A percentile compares a stretch with the other conserved stretches of the same genome.
These are phyloP conservation scores for Struthio camelus DNA, from an alignment of 2,113 vertebrate genomes.

Conservation along the genomic window DNA sequence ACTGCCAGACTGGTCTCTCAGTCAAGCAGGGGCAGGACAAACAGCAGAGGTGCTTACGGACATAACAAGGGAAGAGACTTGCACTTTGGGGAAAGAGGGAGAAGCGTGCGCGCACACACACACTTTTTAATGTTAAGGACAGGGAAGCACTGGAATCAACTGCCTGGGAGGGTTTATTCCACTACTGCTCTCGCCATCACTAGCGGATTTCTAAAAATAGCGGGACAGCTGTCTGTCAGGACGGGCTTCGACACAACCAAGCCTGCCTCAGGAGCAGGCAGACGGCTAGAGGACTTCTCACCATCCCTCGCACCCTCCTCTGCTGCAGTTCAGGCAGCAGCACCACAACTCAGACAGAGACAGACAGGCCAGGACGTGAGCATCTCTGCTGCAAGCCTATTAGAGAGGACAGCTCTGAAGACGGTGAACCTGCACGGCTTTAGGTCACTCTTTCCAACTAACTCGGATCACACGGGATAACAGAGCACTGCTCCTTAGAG, in stretches of 20 bases:
- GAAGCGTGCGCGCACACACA: not conserved
- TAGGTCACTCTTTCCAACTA: not conserved
- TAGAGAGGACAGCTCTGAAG: not conserved
- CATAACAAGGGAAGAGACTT: not conserved
- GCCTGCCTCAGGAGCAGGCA: not conserved
- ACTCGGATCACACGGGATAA: not conserved
- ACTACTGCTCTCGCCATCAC: not conserved
- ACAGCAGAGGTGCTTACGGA: not conserved
- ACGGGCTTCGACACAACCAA: not conserved
- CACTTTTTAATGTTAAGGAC: not conserved
- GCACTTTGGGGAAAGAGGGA: not conserved
- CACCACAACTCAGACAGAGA: not conserved
- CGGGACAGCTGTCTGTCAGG: not conserved
- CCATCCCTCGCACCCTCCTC: not conserved
- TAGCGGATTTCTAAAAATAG: conserved; percentile 1
- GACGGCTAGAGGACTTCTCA: not conserved
- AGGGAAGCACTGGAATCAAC: not conserved
- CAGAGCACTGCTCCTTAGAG: not conserved
- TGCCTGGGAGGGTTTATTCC: not conserved
- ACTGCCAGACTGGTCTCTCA: not conserved
- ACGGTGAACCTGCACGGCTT: not conserved
- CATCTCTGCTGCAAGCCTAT: not conserved
- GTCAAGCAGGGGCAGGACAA: not conserved
- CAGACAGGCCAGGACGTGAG: rapidly evolving
- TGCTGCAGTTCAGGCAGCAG: not conserved